These are phyloP conservation scores for Eremophila alpestris DNA, from an alignment of 2,797 vertebrate genomes.

Conservation along the genomic window DNA sequence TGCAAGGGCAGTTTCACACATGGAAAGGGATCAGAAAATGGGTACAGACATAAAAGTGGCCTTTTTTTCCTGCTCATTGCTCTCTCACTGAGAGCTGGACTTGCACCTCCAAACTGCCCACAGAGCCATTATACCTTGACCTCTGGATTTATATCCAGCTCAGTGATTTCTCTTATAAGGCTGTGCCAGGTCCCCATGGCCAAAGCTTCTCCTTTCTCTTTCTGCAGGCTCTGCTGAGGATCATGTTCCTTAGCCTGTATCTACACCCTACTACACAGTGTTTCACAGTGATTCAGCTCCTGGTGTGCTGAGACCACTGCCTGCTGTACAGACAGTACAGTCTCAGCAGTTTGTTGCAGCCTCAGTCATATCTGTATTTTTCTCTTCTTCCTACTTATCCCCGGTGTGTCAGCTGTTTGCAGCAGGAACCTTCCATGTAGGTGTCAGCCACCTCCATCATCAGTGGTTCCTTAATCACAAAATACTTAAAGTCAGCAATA, in stretches of 20 bases:
- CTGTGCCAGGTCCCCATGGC: background rate
- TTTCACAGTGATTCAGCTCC: background rate
- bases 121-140: background rate
- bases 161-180: background rate
- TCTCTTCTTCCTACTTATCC: background rate
- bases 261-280: background rate
- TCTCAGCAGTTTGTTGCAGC: background rate
- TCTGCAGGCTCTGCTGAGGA: background rate
- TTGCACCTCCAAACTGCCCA: background rate
- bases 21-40: background rate
- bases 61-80: background rate
- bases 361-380: background rate
- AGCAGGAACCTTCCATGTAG: background rate
- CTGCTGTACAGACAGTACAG: background rate
- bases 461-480: background rate
- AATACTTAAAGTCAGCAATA: background rate
- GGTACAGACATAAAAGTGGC: background rate
- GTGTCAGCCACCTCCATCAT: background rate
- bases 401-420: background rate
- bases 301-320: background rate
- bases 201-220: background rate
- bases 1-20: background rate
- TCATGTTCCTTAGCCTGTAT: background rate
- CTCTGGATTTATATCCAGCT: background rate
- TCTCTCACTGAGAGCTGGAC: background rate